These are phyloP conservation scores for Oscheius myriophilus DNA, from an alignment of 2,888 invertebrate species.

Conservation along the genomic window DNA sequence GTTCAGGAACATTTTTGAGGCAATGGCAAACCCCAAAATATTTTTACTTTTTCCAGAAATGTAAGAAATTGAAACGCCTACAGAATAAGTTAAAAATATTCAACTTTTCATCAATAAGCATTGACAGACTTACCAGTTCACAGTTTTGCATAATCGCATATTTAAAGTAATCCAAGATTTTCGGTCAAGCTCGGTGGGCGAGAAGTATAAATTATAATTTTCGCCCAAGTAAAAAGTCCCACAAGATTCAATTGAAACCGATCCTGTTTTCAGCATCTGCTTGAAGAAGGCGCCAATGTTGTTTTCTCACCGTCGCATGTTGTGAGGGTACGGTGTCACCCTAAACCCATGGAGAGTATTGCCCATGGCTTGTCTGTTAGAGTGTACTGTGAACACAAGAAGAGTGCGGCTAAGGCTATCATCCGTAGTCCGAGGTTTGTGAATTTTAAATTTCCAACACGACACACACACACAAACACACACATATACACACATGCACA, in stretches of 20 bases:
- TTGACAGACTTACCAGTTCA: too few relatives aligned
- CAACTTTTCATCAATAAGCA: too few relatives aligned
- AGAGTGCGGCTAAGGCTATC: slow-evolving; percentile 49
- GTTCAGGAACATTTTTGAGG: too few relatives aligned
- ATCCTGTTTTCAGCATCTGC: slow-evolving; percentile 55
- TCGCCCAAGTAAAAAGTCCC: too few relatives aligned
- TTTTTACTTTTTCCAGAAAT: too few relatives aligned
- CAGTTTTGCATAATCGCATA: too few relatives aligned
- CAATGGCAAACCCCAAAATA: too few relatives aligned
- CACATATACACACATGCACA: background rate
- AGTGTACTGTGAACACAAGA: slow-evolving; percentile 56
- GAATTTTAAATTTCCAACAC: background rate
- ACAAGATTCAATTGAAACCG: background rate
- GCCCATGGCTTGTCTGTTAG: slow-evolving; percentile 60
- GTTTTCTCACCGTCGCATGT: slow-evolving; percentile 63
- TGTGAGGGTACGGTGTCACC: slow-evolving; percentile 57
- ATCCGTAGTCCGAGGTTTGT: slow-evolving; percentile 54
- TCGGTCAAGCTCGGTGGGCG: background rate
- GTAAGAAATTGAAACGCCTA: too few relatives aligned
- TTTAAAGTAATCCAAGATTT: too few relatives aligned
- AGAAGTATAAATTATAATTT: background rate
- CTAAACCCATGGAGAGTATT: slow-evolving; percentile 65
- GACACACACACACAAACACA: too few relatives aligned
- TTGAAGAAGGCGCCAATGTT: slow-evolving; percentile 66
- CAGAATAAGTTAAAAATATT: too few relatives aligned